phyloP scores from a whole-genome alignment of 2,797 vertebrate genomes.

The Phylloscopus collybita region DNA sequence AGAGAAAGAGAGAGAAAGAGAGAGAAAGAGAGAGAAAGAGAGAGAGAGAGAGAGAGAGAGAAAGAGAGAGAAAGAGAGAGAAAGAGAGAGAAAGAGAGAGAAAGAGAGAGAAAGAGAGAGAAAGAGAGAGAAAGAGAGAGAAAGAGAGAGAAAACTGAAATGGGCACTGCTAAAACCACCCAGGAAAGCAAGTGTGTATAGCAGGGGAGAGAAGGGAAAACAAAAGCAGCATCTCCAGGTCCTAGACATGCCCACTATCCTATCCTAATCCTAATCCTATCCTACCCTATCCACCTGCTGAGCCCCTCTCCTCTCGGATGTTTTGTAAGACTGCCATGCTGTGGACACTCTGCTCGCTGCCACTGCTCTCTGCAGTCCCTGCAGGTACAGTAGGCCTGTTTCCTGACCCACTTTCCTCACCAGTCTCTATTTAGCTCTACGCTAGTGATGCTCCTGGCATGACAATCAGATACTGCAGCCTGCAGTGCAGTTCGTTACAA shows the following conservation, averaged over 20 bases:
- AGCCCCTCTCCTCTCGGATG: background rate
- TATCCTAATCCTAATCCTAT: too few species aligned
- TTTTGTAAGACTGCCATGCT: slow-evolving; percentile 75
- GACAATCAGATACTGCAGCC: slow-evolving; percentile 83
- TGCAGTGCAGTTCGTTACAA: slow-evolving; percentile 79
- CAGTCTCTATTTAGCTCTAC: slow-evolving; percentile 79
- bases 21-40: background rate
- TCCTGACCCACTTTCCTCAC: slow-evolving; percentile 81
- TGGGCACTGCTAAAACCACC: background rate
- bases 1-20: background rate
- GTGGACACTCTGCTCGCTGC: slow-evolving; percentile 67
- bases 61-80: background rate
- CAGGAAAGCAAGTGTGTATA: background rate
- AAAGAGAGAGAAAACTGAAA: background rate
- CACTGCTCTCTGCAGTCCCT: slow-evolving; percentile 66
- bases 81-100: background rate
- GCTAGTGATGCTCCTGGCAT: slow-evolving; percentile 80
- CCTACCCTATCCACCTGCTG: background rate
- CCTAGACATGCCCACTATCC: background rate
- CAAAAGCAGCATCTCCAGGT: background rate
- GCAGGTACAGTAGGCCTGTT: slow-evolving; percentile 76
- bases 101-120: background rate
- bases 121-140: background rate
- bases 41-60: background rate
- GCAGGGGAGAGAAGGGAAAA: background rate